Evolutionary conservation across 2,888 invertebrate species (phyloP), one percentile per base, ranked within the genome.

Genomic region (Dryococelus australis): DNA sequence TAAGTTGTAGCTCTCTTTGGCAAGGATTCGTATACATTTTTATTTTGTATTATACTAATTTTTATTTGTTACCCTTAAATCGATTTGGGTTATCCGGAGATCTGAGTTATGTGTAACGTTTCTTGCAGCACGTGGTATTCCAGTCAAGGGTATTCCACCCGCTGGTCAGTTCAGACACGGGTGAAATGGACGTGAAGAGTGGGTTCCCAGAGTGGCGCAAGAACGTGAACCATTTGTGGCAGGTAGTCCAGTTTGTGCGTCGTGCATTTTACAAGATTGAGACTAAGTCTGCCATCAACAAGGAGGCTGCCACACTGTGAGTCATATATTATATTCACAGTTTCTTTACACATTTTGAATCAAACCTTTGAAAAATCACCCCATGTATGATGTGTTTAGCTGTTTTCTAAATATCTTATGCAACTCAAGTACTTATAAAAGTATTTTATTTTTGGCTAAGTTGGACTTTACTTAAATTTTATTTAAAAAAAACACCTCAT

Each of bases 101-200:
- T 35, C 35, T 4, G 35, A 35, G 35, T 35, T 35, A 24, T 16
- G 65, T n/a, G 24, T 65, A 24, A 20, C 16, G 24, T 20, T 88
- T 89, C 90, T 93, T 93, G 86, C 92, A 98, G 98, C 95, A 94
- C 91, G 94, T 99, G 86, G 94, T 96, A 89, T 98, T 99, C 92
- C 96, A 97, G 93, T 95, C 96, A 88, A 95, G 96, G 91, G 93
- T 98, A 88, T 97, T 96, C 92, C 98, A 99, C 94, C 98, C 99
- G 88, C 94, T 97, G 86, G 95, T 99, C 88, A 95, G 98, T 92
- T 93, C 95, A 0, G 95, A 95, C 89, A 96, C 96, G 85, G 96
- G 97, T 89, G 95, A 96, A 91, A 92, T 99, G 83, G 96, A 97
- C 91, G 94, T 98, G 80, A 94, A 93, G 90, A 94, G 96, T 92